Base-by-base conservation (phyloP, 2,888 invertebrate genomes). In the Drosophila borealis region DNA sequence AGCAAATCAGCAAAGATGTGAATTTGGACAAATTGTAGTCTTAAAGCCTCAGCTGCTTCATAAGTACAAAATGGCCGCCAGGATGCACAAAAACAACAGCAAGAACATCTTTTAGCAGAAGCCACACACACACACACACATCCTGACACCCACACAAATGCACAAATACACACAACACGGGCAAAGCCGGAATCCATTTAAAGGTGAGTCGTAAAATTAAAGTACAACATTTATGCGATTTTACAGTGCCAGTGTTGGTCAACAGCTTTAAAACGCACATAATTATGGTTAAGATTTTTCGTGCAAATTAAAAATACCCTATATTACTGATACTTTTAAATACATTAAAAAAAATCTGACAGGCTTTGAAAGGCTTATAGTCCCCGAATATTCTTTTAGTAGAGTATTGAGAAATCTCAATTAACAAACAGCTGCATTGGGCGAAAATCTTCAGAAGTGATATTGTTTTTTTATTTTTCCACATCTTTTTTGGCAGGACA, bases 41-140 rank as follows among this genome's bases (percentile, higher is more conserved):
- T 61, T 62, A 64, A 62, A 57, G 71, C 67, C 70, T 44, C 78
- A 78, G 73, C 77, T 70, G 73, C 78, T 78, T 51, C 49, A 66
- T 63, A 57, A 55, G 65, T 70, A 77, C 78, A 83, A 86, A 74
- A 86, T 83, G 82, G 82, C 84, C 87, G 87, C 81, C 87, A 83
- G 82, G 82, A 83, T 81, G 81, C 72, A 74, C 66, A 74, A 63
- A 74, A 71, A n/a, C 51, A 57, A 19, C 61, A 64, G 51, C 61
- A 74, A 44, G 53, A 67, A 39, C 73, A 65, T 60, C 66, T 68
- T 64, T 51, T 70, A 82, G 66, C 71, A 59, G 49, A 68, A 51
- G 49, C 60, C 48, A 42, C 34, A 54, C 50, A 51, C 51, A 41
- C 48, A 67, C 42, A 61, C 48, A 44, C 37, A 70, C 59, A 68